Evolutionary conservation across 37 sponge, comb jelly and placozoan genomes (phyloP), one percentile per base, ranked within the genome.

Genomic region (Geodia barretti): DNA sequence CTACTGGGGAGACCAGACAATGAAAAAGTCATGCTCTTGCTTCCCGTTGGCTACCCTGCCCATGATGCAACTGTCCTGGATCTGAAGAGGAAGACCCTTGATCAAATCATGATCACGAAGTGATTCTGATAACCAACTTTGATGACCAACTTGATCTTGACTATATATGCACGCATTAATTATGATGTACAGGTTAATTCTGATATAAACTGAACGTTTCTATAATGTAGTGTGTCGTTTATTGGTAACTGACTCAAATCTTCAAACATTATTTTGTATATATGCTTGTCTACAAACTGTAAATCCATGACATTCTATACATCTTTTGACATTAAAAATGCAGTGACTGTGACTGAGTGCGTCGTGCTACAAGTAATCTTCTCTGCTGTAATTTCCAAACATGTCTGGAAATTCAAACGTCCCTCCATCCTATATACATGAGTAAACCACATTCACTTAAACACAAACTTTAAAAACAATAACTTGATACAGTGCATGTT

Each of bases 41-140:
- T 98, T 58, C 98, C 98, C 29, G 90, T 98, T 2, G 98, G 98
- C 1, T 95, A 89, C 66, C 98, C 98, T 4, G 80, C 94, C 17
- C 70, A 74, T 0, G 83, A 86, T 68, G 96, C 95, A 3, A 89
- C 75, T 23, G 98, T 98, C 0, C 98, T 96, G 58, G 92, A 83
- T 28, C 40, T 89, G 1, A 20, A 19, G 35, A 79, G 98, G 62
- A 98, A 98, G 69, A 64, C 92, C 17, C 79, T 98, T 35, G 81
- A 93, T 31, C 61, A 98, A 19, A 98, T 98, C 9, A 79, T 97
- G 83, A 81, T 81, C 9, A 25, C 84, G 66, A 85, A 84, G 29
- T 94, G 62, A 85, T 43, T 30, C 29, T 1, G 68, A n/a, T n/a
- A n/a, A n/a, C n/a, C n/a, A n/a, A n/a, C n/a, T n/a, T n/a, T n/a